Evolutionary conservation across 2,113 vertebrate species (phyloP).

Genomic region (Ceyx margarethae): DNA sequence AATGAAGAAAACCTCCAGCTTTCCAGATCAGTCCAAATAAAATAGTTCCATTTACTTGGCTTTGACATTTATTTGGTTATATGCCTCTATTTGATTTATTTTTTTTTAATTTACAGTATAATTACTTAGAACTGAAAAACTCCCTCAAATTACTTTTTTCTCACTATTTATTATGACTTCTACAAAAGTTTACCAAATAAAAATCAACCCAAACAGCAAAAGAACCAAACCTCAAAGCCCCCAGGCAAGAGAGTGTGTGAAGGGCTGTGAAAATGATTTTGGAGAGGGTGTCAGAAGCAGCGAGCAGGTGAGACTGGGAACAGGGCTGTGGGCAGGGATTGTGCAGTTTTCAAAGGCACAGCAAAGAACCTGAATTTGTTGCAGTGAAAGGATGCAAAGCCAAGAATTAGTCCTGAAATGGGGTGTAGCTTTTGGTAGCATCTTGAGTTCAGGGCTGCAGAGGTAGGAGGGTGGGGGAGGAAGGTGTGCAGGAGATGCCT

Average conservation of each 20-base stretch:
- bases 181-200: neutral
- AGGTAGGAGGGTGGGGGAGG: neutral
- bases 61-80: neutral
- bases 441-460: neutral
- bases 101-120: neutral
- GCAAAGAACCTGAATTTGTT: neutral
- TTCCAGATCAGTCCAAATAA: neutral
- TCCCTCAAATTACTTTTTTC: neutral
- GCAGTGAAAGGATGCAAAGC: neutral
- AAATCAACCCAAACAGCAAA: neutral
- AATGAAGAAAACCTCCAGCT: neutral
- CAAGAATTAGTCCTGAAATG: neutral
- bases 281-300: conserved; percentile 1
- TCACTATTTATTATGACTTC: neutral
- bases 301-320: conserved; percentile 27
- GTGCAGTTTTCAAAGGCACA: neutral
- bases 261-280: conserved; percentile 14
- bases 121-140: neutral
- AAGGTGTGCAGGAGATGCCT: neutral
- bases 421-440: neutral
- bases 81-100: neutral
- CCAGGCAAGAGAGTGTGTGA: conserved; percentile 32
- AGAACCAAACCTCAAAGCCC: neutral
- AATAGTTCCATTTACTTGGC: neutral
- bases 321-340: conserved; percentile 32